Evolutionary conservation across 2,113 vertebrate species (phyloP), one percentile per base, ranked within the genome.

Genomic region (Todiramphus chloris): DNA sequence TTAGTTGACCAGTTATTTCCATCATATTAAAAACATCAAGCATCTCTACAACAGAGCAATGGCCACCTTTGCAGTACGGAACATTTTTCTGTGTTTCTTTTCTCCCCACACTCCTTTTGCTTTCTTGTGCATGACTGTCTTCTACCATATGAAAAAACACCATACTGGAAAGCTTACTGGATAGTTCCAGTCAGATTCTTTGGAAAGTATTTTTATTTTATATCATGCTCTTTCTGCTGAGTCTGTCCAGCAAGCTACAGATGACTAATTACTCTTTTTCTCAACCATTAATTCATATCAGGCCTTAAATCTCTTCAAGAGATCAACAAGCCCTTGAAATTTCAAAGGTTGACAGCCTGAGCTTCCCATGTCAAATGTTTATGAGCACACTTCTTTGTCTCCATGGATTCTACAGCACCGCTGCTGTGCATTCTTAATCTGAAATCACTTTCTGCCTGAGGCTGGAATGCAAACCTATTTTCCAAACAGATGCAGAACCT

Each of bases 401-500:
- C 93, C 67, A 39, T 5, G 13, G 89, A 83, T 68, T 90, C 88
- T 79, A 80, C 31, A 85, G 41, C 48, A 67, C 51, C 13, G 53
- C 25, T 64, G 41, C 46, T n/a, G 37, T 58, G 39, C 64, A 93
- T 93, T 81, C 64, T 72, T 77, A 63, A 95, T n/a, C 31, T 83
- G 60, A 92, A 95, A 86, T 78, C 28, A 48, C 56, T 87, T 85
- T 87, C 77, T 85, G 84, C 96, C 84, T 48, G 60, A 94, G 89
- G 79, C 68, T 83, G 72, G 39, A 89, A 81, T 35, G 31, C 77
- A 95, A 91, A 83, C 43, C n/a, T 63, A 21, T 58, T 73, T 89
- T 90, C 70, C 35, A 75, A 64, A 73, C 16, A 69, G 62, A 91
- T 62, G 39, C 48, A 85, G 68, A 94, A 73, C 15, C 14, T 39